phyloP scores from a whole-genome alignment of 2,113 vertebrate genomes.

The Pelvicachromis taeniatus region DNA sequence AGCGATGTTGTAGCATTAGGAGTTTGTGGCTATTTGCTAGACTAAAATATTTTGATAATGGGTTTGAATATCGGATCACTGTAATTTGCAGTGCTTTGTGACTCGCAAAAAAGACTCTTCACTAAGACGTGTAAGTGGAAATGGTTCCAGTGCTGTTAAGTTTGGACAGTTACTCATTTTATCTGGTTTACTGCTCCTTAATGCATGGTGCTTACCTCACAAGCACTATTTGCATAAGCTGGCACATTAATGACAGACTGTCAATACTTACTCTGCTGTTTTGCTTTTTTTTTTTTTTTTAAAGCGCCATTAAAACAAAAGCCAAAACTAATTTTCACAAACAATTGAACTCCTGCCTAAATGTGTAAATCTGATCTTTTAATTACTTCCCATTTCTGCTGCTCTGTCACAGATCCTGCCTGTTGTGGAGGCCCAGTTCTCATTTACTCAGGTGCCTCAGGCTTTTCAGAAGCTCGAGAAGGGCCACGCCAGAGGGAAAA shows the following conservation, averaged over 20 bases:
- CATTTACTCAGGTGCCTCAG: conserved; percentile 85
- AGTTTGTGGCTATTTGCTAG: background rate
- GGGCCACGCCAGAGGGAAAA: conserved; percentile 90
- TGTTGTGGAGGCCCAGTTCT: conserved; percentile 84
- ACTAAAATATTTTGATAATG: background rate
- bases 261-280: fast-evolving
- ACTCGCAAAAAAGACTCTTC: background rate
- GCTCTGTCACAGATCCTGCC: conserved; percentile 78
- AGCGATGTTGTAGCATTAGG: background rate
- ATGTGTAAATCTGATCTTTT: background rate
- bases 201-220: background rate
- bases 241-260: background rate
- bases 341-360: background rate
- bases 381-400: background rate
- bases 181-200: background rate
- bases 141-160: background rate
- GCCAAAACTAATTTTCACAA: background rate
- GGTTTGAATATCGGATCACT: background rate
- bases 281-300: background rate
- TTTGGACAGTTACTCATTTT: background rate
- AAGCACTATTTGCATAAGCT: background rate
- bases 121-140: background rate
- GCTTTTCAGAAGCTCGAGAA: conserved; percentile 87
- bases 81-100: background rate
- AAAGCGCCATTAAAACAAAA: background rate